Conservation (phyloP, 2,888 invertebrate genomes). For the Rhagophthalmus giganteus region DNA sequence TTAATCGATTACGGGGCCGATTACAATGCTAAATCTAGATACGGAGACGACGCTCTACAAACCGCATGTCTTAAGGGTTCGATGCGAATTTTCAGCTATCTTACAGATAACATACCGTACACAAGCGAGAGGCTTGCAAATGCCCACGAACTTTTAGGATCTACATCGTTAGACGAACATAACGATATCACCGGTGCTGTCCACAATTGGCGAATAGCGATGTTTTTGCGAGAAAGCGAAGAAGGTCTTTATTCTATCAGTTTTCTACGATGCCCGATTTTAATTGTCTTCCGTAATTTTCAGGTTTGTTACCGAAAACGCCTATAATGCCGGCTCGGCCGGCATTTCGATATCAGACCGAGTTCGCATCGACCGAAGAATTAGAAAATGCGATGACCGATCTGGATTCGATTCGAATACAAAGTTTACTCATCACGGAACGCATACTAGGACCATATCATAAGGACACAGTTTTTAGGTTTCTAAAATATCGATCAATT, state of each 20-base stretch:
- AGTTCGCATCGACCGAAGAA: constrained; percentile 74
- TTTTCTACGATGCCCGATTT: too few species aligned
- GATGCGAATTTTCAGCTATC: constrained; percentile 69
- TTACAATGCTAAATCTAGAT: constrained; percentile 73
- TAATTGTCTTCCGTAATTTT: constrained; percentile 9
- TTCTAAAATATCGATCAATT: too few species aligned
- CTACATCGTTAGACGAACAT: constrained; percentile 86
- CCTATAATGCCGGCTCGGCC: constrained; percentile 61
- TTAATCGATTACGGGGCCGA: constrained; percentile 80
- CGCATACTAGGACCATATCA: constrained; percentile 83
- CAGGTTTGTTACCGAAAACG: constrained; percentile 55
- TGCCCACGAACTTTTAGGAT: constrained; percentile 85
- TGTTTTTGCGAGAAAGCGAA: constrained; percentile 61
- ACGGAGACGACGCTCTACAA: constrained; percentile 87
- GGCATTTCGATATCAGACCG: constrained; percentile 69
- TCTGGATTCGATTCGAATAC: constrained; percentile 82
- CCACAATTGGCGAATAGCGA: constrained; percentile 79
- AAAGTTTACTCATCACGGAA: constrained; percentile 85
- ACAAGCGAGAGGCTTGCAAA: constrained; percentile 73
- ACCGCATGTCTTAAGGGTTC: constrained; percentile 84
- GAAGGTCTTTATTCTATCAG: constrained; percentile 37
- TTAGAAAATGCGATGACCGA: constrained; percentile 75
- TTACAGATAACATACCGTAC: constrained; percentile 67
- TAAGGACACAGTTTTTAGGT: constrained; percentile 79
- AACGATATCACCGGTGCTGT: constrained; percentile 74